Percentiles rank a stretch among this genome's conserved stretches.
phyloP scores from a whole-genome alignment of 2,797 vertebrate genomes.

The Danio aesculapii region DNA sequence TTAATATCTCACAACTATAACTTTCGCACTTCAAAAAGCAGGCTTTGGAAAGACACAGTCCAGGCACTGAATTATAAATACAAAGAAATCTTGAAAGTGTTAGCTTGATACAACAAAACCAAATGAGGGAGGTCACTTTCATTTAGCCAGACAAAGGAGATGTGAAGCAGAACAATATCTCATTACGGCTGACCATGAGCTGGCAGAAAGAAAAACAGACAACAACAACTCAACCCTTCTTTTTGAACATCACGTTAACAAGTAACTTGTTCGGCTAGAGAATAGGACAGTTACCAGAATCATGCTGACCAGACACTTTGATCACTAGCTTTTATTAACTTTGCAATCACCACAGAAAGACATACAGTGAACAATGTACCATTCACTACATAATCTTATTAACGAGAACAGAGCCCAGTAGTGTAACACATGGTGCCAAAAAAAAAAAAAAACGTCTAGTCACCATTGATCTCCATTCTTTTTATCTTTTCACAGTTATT shows the following conservation, averaged over 20 bases:
- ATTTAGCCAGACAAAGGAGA: constrained; percentile 26
- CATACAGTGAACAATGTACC: constrained; percentile 59
- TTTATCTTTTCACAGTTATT: constrained; percentile 52
- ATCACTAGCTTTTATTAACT: constrained; percentile 67
- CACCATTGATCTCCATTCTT: constrained; percentile 53
- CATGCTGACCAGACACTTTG: constrained; percentile 67
- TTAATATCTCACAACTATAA: background rate
- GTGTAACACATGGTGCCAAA: constrained; percentile 53
- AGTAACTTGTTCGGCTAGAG: constrained; percentile 27
- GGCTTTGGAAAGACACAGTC: background rate
- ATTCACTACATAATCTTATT: constrained; percentile 72
- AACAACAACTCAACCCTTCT: background rate
- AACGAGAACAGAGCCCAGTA: constrained; percentile 60
- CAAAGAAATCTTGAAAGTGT: background rate
- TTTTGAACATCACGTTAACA: constrained; percentile 38
- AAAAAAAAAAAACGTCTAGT: constrained; percentile 10
- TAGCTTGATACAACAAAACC: constrained; percentile 1
- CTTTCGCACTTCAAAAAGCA: background rate
- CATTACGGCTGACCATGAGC: constrained; percentile 13
- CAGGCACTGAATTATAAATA: background rate
- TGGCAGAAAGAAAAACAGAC: background rate
- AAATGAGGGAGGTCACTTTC: constrained; percentile 23
- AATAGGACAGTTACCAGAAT: constrained; percentile 57
- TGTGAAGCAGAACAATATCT: constrained; percentile 18
- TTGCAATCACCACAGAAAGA: constrained; percentile 66